Evolutionary conservation across 2,113 vertebrate species (phyloP).

Genomic region (Mormyrus lacerda): DNA sequence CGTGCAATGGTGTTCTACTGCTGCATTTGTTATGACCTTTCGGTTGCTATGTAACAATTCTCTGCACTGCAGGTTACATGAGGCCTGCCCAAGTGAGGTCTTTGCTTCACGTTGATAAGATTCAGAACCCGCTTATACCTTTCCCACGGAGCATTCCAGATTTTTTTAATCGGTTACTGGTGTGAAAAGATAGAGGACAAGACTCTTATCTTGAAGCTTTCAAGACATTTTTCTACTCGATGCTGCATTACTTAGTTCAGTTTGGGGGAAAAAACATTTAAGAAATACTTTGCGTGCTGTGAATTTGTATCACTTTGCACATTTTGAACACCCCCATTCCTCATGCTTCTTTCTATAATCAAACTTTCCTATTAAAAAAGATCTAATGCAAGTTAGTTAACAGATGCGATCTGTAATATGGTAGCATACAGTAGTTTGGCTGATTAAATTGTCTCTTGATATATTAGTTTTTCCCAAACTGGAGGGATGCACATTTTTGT

Average conservation of each 20-base stretch:
- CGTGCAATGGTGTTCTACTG: neutral
- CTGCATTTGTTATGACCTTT: neutral
- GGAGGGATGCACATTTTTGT: too few species aligned
- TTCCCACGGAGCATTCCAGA: neutral
- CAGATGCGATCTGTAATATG: neutral
- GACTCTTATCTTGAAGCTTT: neutral
- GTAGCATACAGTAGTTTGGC: neutral
- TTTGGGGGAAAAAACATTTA: neutral
- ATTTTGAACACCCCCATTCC: neutral
- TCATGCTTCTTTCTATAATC: neutral
- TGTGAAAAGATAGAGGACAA: neutral
- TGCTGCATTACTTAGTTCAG: neutral
- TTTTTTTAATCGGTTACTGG: neutral
- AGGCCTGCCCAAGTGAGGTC: neutral
- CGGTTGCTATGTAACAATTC: neutral
- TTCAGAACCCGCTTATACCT: neutral
- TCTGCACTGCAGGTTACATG: neutral
- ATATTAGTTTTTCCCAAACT: neutral
- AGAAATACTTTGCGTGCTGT: neutral
- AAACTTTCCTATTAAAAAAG: neutral
- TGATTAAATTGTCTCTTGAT: neutral
- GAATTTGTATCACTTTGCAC: neutral
- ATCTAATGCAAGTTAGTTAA: neutral
- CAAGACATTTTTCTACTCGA: neutral
- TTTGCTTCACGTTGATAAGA: neutral